Evolutionary conservation across 1,140 invertebrate genomes (phyloP), one percentile per base, ranked within the genome.

Genomic region (Apis florea): DNA sequence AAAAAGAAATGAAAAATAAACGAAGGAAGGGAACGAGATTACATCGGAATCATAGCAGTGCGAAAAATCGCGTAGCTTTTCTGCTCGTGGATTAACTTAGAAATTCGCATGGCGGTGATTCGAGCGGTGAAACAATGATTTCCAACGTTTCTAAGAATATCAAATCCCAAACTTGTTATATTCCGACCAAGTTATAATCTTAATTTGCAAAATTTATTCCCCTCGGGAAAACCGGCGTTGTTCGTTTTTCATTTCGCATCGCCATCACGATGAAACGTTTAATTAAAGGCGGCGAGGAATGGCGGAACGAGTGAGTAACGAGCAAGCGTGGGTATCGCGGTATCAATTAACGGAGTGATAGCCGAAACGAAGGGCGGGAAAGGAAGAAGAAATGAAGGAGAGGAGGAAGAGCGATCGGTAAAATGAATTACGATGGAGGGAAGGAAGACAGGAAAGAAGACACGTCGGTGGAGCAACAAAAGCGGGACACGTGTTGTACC

Each of bases 401-500:
- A 26, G 11, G 24, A 54, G 10, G 31, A 8, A 19, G 19, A 58
- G 49, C 49, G 15, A 24, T 17, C 3, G 51, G 40, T 63, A 53
- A 59, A 47, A 21, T 4, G 9, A n/a, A 56, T 6, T 40, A 6
- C 2, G 26, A 71, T 15, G 13, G 54, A 58, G 31, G 13, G 24
- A 40, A 1, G 68, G 24, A 21, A 53, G 40, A 73, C 4, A 19
- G 21, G 40, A n/a, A n/a, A 1, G 21, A 21, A 67, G n/a, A 13
- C 11, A 1, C n/a, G 17, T 70, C 58, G 58, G 21, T n/a, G 31
- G 13, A 83, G 75, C 66, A 79, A 75, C 83, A 54, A 66, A 24
- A 26, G 24, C 15, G 3, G 69, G 53, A 83, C 85, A 86, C 75
- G 71, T 86, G 85, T 79, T 79, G n/a, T n/a, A 82, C 67, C 74